Percentiles rank a stretch among this genome's conserved stretches.
These are phyloP conservation scores for Yponomeuta cagnagella DNA, from an alignment of 2,888 invertebrate genomes.

Conservation along the genomic window DNA sequence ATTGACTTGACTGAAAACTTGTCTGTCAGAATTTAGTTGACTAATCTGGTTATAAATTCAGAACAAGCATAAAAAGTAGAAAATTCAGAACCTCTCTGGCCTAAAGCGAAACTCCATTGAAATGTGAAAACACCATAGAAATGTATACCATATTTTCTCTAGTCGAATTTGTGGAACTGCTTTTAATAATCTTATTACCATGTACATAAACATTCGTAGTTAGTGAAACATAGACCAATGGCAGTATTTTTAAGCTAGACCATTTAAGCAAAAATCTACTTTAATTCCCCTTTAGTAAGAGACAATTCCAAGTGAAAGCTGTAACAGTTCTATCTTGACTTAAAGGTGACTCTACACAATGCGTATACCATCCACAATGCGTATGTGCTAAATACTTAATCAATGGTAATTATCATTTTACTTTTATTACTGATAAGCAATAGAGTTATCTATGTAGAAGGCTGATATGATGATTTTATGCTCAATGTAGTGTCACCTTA, in stretches of 20 bases:
- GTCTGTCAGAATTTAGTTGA: too few species aligned
- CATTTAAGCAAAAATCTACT: not conserved
- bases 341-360: too few species aligned
- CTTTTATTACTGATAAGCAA: not conserved
- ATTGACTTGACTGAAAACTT: not conserved
- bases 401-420: too few species aligned
- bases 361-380: too few species aligned
- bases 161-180: not conserved
- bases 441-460: not conserved
- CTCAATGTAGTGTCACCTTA: not conserved
- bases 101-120: not conserved
- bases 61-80: not conserved
- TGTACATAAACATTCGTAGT: not conserved
- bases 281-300: not conserved
- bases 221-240: not conserved
- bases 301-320: too few species aligned
- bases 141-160: not conserved
- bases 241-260: not conserved
- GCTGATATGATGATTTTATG: not conserved
- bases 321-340: too few species aligned
- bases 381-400: too few species aligned
- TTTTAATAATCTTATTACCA: not conserved
- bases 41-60: not conserved
- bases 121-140: not conserved
- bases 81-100: not conserved